Conservation (phyloP, 2,797 vertebrate genomes). For the Poecilia picta region DNA sequence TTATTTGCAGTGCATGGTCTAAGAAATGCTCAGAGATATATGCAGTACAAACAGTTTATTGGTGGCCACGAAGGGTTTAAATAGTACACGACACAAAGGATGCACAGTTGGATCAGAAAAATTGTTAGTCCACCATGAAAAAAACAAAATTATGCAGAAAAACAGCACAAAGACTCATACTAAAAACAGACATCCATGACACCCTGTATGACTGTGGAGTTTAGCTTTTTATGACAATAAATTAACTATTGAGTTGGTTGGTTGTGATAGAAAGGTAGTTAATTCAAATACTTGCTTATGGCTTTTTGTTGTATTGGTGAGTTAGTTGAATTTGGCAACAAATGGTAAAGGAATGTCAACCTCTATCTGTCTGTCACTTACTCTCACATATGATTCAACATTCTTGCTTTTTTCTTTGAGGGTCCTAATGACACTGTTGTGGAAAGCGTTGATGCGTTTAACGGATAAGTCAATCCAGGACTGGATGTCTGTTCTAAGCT, state of each 20-base stretch:
- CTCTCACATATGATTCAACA: constrained; percentile 76
- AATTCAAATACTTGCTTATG: constrained; percentile 37
- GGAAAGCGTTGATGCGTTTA: constrained; percentile 75
- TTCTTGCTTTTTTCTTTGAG: constrained; percentile 75
- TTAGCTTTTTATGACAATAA: constrained; percentile 41
- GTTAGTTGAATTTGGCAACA: constrained; percentile 69
- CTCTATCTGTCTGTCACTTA: constrained; percentile 83
- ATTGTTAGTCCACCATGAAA: constrained; percentile 43
- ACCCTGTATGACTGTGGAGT: constrained; percentile 20
- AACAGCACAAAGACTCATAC: constrained; percentile 66
- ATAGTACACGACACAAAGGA: constrained; percentile 71
- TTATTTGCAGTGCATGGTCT: neutral
- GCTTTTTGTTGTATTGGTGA: constrained; percentile 17
- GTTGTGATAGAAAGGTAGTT: constrained; percentile 41
- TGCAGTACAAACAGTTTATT: constrained; percentile 78
- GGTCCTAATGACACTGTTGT: constrained; percentile 75
- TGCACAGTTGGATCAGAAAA: constrained; percentile 48
- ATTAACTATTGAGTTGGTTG: constrained; percentile 29
- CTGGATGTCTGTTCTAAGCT: constrained; percentile 70
- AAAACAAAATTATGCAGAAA: constrained; percentile 68
- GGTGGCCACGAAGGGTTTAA: constrained; percentile 63
- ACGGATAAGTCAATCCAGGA: constrained; percentile 64
- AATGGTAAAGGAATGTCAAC: constrained; percentile 84
- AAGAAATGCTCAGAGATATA: constrained; percentile 20
- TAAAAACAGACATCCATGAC: constrained; percentile 27